Evolutionary conservation across 2,797 vertebrate genomes (phyloP).

Genomic region (Hydrophis major): DNA sequence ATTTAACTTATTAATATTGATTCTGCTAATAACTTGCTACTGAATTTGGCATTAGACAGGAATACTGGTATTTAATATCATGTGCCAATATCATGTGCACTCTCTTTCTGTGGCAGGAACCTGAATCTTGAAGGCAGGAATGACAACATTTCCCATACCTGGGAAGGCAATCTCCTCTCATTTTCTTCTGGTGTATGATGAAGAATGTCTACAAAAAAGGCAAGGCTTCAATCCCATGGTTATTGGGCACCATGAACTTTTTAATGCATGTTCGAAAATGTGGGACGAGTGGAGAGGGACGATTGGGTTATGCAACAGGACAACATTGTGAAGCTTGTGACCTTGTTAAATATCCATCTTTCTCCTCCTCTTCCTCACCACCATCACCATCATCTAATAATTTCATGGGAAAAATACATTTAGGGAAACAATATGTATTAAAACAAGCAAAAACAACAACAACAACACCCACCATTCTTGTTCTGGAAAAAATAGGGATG

Average conservation of each 20-base stretch:
- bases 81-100: conserved; percentile 1
- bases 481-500: not conserved
- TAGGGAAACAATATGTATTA: not conserved
- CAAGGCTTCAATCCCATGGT: not conserved
- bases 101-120: too few relatives aligned
- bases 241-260: not conserved
- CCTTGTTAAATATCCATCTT: not conserved
- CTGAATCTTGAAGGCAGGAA: not conserved
- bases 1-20: conserved; percentile 14
- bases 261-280: not conserved
- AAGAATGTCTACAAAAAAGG: not conserved
- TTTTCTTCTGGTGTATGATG: not conserved
- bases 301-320: not conserved
- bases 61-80: not conserved
- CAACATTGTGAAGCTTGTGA: not conserved
- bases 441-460: not conserved
- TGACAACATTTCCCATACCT: not conserved
- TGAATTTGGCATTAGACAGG: not conserved
- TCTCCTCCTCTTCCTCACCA: not conserved
- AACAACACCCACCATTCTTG: not conserved
- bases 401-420: not conserved
- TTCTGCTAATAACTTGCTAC: conserved; percentile 6
- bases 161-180: not conserved
- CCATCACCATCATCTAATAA: not conserved
- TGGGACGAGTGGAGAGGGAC: not conserved